A percentile compares a stretch with the other conserved stretches of the same genome.
Evolutionary conservation across 2,888 invertebrate species (phyloP).

Genomic region (Taenaris catops): DNA sequence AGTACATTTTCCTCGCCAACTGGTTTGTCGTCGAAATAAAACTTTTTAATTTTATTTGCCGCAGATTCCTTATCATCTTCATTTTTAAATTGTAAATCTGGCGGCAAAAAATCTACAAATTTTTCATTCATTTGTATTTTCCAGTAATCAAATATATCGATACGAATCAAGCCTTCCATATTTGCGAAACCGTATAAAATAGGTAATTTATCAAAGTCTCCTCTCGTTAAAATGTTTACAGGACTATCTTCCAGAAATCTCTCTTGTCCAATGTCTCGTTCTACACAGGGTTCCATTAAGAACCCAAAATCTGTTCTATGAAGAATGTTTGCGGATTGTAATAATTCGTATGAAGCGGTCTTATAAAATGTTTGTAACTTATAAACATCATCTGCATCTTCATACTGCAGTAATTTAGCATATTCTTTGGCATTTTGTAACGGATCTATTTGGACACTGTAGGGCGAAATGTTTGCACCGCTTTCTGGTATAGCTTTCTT

Average conservation of each 20-base stretch:
- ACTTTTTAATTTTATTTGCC: slow-evolving; percentile 32
- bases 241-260: slow-evolving; percentile 39
- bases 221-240: slow-evolving; percentile 32
- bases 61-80: slow-evolving; percentile 35
- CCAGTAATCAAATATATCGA: slow-evolving; percentile 33
- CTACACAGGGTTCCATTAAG: slow-evolving; percentile 31
- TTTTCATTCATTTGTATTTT: slow-evolving; percentile 40
- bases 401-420: slow-evolving; percentile 30
- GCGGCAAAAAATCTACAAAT: slow-evolving; percentile 49
- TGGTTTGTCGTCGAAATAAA: slow-evolving; percentile 37
- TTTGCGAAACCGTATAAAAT: slow-evolving; percentile 38
- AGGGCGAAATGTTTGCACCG: slow-evolving; percentile 27
- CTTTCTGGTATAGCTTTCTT: slow-evolving; percentile 31
- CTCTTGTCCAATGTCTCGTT: slow-evolving; percentile 26
- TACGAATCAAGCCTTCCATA: slow-evolving; percentile 38
- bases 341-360: slow-evolving; percentile 29
- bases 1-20: slow-evolving; percentile 27
- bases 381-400: slow-evolving; percentile 32
- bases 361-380: slow-evolving; percentile 42
- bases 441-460: slow-evolving; percentile 30
- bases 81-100: slow-evolving; percentile 37
- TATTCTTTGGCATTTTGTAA: slow-evolving; percentile 28
- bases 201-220: slow-evolving; percentile 34
- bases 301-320: slow-evolving; percentile 27
- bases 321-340: slow-evolving; percentile 28